A percentile compares a stretch with the other conserved stretches of the same genome.
phyloP scores from a whole-genome alignment of 2,113 vertebrate species.

The Acrocephalus kingi region DNA sequence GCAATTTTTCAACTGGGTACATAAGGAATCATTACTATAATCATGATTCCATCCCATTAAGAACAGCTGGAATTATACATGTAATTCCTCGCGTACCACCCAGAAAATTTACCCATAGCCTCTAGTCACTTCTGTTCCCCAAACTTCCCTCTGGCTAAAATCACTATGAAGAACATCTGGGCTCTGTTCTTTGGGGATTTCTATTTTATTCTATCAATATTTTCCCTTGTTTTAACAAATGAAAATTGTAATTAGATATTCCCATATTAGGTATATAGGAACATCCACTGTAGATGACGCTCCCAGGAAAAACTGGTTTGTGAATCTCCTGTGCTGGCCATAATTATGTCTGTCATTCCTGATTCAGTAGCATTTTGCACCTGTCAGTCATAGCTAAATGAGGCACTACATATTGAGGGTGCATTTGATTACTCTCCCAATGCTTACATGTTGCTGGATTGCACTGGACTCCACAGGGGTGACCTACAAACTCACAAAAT shows the following conservation, averaged over 20 bases:
- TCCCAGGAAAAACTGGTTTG: constrained; percentile 25
- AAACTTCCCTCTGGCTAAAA: constrained; percentile 57
- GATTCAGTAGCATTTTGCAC: constrained; percentile 31
- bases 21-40: neutral
- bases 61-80: constrained; percentile 42
- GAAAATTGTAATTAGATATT: constrained; percentile 50
- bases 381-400: constrained; percentile 37
- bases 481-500: neutral
- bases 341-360: constrained; percentile 29
- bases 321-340: neutral
- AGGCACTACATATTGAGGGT: neutral
- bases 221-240: constrained; percentile 31
- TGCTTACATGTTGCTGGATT: neutral
- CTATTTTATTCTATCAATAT: constrained; percentile 54
- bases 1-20: neutral
- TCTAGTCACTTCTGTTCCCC: constrained; percentile 35
- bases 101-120: constrained; percentile 40
- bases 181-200: constrained; percentile 22
- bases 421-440: neutral
- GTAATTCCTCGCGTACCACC: neutral
- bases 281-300: constrained; percentile 1
- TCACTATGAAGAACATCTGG: constrained; percentile 49
- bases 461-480: neutral
- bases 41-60: neutral
- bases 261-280: constrained; percentile 13